Percentiles rank a stretch among this genome's conserved stretches.
Conservation (phyloP, 2,888 invertebrate genomes). For the Nysson spinosus region DNA sequence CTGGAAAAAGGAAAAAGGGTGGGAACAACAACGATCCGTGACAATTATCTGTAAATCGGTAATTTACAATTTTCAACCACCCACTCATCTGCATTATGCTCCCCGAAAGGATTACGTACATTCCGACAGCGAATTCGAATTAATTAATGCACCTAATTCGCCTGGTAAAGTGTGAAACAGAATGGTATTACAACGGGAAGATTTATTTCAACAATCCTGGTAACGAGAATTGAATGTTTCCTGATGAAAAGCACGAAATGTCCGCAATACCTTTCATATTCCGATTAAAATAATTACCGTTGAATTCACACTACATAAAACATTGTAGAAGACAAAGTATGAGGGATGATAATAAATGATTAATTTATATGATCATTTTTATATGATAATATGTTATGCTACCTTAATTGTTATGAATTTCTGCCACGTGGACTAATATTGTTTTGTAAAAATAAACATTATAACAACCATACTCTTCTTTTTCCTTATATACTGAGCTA, state of each 20-base stretch:
- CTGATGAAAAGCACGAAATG: too few species aligned
- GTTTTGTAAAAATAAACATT: too few species aligned
- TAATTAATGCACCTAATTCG: slow-evolving; percentile 59
- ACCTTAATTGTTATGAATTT: too few species aligned
- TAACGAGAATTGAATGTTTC: slow-evolving; percentile 32
- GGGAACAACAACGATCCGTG: slow-evolving; percentile 3
- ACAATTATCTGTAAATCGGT: slow-evolving; percentile 48
- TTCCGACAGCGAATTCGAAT: slow-evolving; percentile 59
- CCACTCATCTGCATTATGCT: slow-evolving; percentile 34
- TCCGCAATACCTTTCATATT: too few species aligned
- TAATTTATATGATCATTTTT: too few species aligned
- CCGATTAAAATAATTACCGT: background rate
- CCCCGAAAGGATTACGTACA: slow-evolving; percentile 56
- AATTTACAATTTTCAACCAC: slow-evolving; percentile 55
- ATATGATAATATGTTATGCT: too few species aligned
- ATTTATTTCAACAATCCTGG: slow-evolving; percentile 34
- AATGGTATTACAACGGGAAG: slow-evolving; percentile 10
- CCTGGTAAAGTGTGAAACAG: slow-evolving; percentile 38
- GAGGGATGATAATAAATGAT: too few species aligned
- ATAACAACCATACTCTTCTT: too few species aligned
- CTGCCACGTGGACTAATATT: too few species aligned
- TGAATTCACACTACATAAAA: background rate
- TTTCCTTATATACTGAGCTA: too few species aligned
- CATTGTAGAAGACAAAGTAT: too few species aligned
- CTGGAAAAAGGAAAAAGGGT: background rate